Evolutionary conservation across 35 echinoderm and acorn worm species (phyloP), one percentile per base, ranked within the genome.

Genomic region (Ophiothrix spiculata): DNA sequence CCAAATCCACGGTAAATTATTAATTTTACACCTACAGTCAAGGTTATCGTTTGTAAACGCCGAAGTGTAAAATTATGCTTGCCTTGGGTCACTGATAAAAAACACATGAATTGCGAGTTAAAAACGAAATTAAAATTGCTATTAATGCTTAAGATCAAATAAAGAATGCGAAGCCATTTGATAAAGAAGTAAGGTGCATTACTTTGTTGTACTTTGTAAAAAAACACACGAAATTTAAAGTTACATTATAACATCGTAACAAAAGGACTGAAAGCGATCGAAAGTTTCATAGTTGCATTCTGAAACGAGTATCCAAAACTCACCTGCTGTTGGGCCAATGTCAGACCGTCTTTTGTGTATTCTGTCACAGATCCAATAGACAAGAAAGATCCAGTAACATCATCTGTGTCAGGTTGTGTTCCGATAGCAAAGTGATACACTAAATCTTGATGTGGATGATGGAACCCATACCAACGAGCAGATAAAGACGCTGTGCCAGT

Each of bases 391-490:
- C 45, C 45, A 8, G 45, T 54, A 11, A 54, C 45, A 21, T 54
- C 45, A 21, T 21, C 21, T 8, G 21, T 54, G 21, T 21, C 45
- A 11, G 45, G 45, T 54, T 54, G 45, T 32, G 79, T n/a, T 23
- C 79, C 79, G 21, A 81, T 39, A 1, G 79, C 79, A 1, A 81
- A 19, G n/a, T 81, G 35, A 81, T 81, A 81, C 3, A 21, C 35
- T 1, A 77, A 3, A 28, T 77, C 76, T 35, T 31, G 33, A 36
- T 77, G 76, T 6, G 79, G 79, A 81, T 81, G 79, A 23, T 78
- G 32, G 38, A 78, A 78, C 33, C 76, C 76, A 33, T 35, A 78
- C 76, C 76, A 78, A 4, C 25, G 79, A 81, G 79, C 79, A 0
- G 79, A 37, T 25, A 81, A 4, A 1, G 35, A 39, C 40, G 79